These are phyloP conservation scores for Camptogramma bilineatum DNA, from an alignment of 2,888 invertebrate genomes.

Conservation along the genomic window DNA sequence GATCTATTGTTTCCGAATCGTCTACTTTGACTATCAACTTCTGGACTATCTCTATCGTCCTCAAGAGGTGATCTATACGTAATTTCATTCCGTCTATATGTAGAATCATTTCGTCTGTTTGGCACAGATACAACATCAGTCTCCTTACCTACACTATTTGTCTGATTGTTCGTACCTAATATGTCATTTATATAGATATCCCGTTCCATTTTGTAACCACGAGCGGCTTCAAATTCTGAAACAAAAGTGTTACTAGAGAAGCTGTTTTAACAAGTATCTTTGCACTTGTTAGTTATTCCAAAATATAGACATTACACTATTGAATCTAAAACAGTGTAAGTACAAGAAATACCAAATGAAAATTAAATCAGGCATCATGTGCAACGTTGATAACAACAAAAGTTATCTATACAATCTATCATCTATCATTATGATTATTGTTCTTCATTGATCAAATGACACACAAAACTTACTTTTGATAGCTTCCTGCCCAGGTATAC, in stretches of 20 bases:
- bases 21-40: conserved; percentile 26
- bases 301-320: too few relatives aligned
- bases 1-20: conserved; percentile 25
- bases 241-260: conserved; percentile 42
- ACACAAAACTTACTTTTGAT: conserved; percentile 82
- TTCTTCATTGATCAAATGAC: too few relatives aligned
- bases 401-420: too few relatives aligned
- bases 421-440: too few relatives aligned
- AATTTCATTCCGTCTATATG: conserved; percentile 37
- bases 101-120: conserved; percentile 29
- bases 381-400: too few relatives aligned
- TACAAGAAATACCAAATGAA: too few relatives aligned
- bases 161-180: conserved; percentile 48
- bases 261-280: background rate
- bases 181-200: conserved; percentile 81
- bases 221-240: conserved; percentile 87
- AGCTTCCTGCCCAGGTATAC: conserved; percentile 83
- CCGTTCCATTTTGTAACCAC: conserved; percentile 89
- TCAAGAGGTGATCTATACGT: conserved; percentile 48
- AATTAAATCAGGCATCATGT: too few relatives aligned
- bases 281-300: too few relatives aligned
- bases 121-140: conserved; percentile 54
- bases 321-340: too few relatives aligned
- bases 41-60: conserved; percentile 15
- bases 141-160: conserved; percentile 49